phyloP scores from a whole-genome alignment of 2,888 invertebrate species.

The Apoda limacodes region DNA sequence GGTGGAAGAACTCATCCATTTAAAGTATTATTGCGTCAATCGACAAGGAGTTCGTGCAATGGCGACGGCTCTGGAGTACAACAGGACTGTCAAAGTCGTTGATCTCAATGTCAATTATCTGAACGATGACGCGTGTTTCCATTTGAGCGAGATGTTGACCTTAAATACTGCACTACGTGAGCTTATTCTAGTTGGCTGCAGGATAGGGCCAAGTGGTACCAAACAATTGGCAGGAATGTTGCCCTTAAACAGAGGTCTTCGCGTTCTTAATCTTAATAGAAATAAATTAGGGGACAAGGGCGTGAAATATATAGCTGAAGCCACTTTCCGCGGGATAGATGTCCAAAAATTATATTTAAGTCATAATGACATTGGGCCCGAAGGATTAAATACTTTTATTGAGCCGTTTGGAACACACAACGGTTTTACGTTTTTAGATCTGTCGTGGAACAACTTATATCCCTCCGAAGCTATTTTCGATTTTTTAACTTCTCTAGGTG shows the following conservation, averaged over 20 bases:
- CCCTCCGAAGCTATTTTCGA: conserved; percentile 25
- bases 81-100: conserved; percentile 33
- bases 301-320: conserved; percentile 27
- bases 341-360: conserved; percentile 34
- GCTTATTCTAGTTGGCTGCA: conserved; percentile 43
- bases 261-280: conserved; percentile 30
- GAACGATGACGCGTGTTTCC: conserved; percentile 39
- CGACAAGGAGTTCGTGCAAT: conserved; percentile 41
- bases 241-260: conserved; percentile 26
- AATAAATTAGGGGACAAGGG: conserved; percentile 38
- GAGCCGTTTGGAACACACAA: conserved; percentile 36
- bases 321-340: conserved; percentile 28
- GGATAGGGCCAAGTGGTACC: conserved; percentile 35
- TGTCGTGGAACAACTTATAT: conserved; percentile 44
- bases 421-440: conserved; percentile 32
- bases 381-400: conserved; percentile 26
- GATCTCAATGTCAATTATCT: conserved; percentile 45
- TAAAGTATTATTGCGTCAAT: conserved; percentile 44
- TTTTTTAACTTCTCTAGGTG: conserved; percentile 28
- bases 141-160: conserved; percentile 41
- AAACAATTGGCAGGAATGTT: conserved; percentile 27
- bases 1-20: conserved; percentile 31
- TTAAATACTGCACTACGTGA: conserved; percentile 31
- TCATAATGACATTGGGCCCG: conserved; percentile 34
- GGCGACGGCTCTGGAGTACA: conserved; percentile 35